Conservation (phyloP, 64 coral and sea anemone species). For the Pocillopora damicornis region DNA sequence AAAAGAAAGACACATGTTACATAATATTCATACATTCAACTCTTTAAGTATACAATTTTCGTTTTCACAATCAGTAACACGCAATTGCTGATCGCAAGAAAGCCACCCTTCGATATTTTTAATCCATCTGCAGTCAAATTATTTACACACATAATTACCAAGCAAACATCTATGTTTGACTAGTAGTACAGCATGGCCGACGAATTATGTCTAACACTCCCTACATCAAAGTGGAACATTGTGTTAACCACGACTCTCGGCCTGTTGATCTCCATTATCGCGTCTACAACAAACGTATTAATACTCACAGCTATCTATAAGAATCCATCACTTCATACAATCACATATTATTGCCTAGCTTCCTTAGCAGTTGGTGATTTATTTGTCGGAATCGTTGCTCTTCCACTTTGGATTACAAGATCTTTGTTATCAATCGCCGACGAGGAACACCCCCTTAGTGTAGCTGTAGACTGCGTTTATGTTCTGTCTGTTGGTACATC, state of each 20-base stretch:
- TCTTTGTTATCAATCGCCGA: not conserved
- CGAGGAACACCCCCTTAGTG: conserved; percentile 12
- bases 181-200: not conserved
- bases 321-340: not conserved
- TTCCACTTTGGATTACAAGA: conserved; percentile 14
- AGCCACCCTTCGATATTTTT: too few species aligned
- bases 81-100: too few species aligned
- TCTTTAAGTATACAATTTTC: too few species aligned
- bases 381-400: conserved; percentile 2
- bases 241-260: not conserved
- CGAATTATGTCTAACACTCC: not conserved
- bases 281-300: conserved; percentile 13
- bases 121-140: too few species aligned
- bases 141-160: too few species aligned
- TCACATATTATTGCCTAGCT: conserved; percentile 36
- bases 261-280: not conserved
- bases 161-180: too few species aligned
- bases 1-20: too few species aligned
- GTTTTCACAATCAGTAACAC: too few species aligned
- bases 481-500: conserved; percentile 20
- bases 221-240: conserved; percentile 20
- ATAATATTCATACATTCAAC: too few species aligned
- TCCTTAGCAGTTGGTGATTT: conserved; percentile 17
- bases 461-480: conserved; percentile 15
- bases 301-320: conserved; percentile 14